Base-by-base conservation (phyloP, 2,113 vertebrate species). In the Tylochromis polylepis region DNA sequence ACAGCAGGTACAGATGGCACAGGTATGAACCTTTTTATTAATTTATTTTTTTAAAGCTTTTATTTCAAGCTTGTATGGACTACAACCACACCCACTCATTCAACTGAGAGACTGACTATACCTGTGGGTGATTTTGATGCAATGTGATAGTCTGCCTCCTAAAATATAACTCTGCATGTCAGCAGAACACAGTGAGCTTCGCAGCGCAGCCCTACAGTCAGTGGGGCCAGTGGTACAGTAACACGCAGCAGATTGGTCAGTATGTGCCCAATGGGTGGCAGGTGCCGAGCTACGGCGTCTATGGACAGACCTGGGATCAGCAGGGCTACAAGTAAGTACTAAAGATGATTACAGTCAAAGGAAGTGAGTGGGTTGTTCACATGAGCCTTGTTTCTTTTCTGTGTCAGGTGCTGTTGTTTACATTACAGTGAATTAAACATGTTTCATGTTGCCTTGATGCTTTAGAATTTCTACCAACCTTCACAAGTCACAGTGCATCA, bases 181-280 rank as follows among this genome's bases (percentile, higher is more conserved):
- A 94, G 93, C 98, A 97, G 96, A 99, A 96, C 96, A 98, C 98
- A 83, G 95, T 99, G 86, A 96, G 98, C 92, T 99, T 98, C 46
- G 96, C 98, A 0, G 97, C 98, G 0, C 98, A 97, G 22, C 90
- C 97, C 5, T 99, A 99, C 51, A 97, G 97, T 56, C 98, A 99
- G 94, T 99, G 98, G 98, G 98, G 97, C 7, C 98, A 98, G 95
- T 99, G 98, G 97, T 99, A 99, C 81, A 95, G 98, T 83, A 98
- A 96, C 6, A 97, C 98, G 27, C 98, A 98, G 88, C 97, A 99
- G 95, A 98, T 99, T n/a, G 97, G 98, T 31, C 98, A 99, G 92
- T 99, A 99, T 11, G 95, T 99, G 92, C 98, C 98, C 93, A 99
- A 99, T n/a, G 97, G 98, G 8, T 99, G 98, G 98, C 98, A 98